Evolutionary conservation across 2,113 vertebrate genomes (phyloP).

Genomic region (Otocyon megalotis): DNA sequence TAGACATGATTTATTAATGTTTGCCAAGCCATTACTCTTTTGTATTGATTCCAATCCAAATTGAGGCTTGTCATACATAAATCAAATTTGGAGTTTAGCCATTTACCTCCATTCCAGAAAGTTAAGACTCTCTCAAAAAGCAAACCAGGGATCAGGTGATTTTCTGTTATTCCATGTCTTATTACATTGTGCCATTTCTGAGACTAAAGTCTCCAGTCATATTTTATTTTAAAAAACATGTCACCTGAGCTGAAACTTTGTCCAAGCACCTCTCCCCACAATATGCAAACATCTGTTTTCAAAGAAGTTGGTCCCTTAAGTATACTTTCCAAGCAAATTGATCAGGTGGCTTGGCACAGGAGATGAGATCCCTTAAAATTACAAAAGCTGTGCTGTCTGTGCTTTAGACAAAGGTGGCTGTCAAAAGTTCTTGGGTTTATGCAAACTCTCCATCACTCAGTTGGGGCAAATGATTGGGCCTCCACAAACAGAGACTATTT

Average conservation of each 20-base stretch:
- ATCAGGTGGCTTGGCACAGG: background rate
- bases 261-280: background rate
- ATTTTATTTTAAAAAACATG: constrained; percentile 32
- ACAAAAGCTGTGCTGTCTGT: background rate
- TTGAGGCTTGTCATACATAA: background rate
- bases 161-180: background rate
- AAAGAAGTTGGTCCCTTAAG: background rate
- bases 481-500: constrained; percentile 19
- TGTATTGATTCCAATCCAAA: background rate
- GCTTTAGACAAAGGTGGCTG: background rate
- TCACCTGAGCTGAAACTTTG: background rate
- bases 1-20: background rate
- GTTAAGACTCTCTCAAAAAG: background rate
- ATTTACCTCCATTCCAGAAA: background rate
- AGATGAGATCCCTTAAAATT: background rate
- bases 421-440: background rate
- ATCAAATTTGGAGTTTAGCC: background rate
- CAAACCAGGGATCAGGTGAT: background rate
- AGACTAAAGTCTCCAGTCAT: background rate
- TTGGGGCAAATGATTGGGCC: background rate
- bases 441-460: background rate
- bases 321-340: background rate
- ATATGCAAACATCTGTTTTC: background rate
- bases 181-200: background rate
- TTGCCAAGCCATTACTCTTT: background rate